phyloP scores from a whole-genome alignment of 1,140 invertebrate species.

The Oscheius sp. region DNA sequence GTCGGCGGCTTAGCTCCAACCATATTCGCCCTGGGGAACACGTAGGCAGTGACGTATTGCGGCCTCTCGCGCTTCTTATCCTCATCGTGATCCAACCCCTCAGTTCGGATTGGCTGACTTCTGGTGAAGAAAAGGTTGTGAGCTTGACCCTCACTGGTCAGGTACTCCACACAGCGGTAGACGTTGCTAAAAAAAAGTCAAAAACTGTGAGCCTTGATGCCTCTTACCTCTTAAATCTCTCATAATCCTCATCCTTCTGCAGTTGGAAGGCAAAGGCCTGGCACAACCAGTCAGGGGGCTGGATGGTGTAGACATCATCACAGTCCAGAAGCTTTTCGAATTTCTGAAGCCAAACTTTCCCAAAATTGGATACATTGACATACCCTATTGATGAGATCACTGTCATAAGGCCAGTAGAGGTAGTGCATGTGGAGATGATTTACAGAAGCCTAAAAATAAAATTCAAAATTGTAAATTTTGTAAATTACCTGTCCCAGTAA shows the following conservation, averaged over 20 bases:
- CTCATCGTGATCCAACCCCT: slow-evolving; percentile 33
- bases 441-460: slow-evolving; percentile 45
- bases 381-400: slow-evolving; percentile 52
- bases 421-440: slow-evolving; percentile 60
- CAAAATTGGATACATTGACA: too few species aligned
- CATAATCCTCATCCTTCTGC: slow-evolving; percentile 37
- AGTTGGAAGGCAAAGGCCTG: slow-evolving; percentile 57
- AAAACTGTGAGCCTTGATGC: neutral
- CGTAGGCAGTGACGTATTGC: slow-evolving; percentile 53
- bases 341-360: slow-evolving; percentile 40
- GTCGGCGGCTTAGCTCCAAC: slow-evolving; percentile 53
- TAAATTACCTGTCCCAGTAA: slow-evolving; percentile 48
- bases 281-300: slow-evolving; percentile 54
- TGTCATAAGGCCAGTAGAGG: slow-evolving; percentile 59
- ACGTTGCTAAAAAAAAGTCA: slow-evolving; percentile 41
- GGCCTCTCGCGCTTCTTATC: slow-evolving; percentile 39
- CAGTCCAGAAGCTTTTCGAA: slow-evolving; percentile 43
- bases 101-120: slow-evolving; percentile 47
- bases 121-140: slow-evolving; percentile 57
- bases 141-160: slow-evolving; percentile 51
- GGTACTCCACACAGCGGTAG: slow-evolving; percentile 45
- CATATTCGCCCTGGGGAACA: slow-evolving; percentile 52
- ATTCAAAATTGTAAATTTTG: neutral
- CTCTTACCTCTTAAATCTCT: slow-evolving; percentile 47
- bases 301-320: slow-evolving; percentile 41